A percentile compares a stretch with the other conserved stretches of the same genome.
Evolutionary conservation across 2,797 vertebrate genomes (phyloP).

Genomic region (Acipenser transmontanus): DNA sequence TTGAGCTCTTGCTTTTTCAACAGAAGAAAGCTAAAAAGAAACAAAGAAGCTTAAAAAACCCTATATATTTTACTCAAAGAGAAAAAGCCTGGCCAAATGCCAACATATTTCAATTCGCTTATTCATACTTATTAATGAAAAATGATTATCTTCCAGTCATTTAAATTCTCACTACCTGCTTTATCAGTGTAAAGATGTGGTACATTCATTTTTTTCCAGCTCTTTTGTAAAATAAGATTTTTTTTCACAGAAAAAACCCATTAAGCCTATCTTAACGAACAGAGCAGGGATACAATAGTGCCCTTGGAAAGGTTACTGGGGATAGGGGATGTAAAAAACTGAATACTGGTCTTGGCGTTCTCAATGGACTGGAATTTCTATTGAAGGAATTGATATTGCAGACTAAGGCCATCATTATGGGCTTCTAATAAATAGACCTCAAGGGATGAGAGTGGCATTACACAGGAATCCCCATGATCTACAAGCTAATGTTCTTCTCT

Average conservation of each 20-base stretch:
- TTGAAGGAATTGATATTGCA: conserved; percentile 22
- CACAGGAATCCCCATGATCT: conserved; percentile 42
- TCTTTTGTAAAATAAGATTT: conserved; percentile 27
- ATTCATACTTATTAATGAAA: conserved; percentile 29
- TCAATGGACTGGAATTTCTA: conserved; percentile 19
- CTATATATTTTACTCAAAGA: no score
- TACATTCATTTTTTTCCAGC: conserved; percentile 32
- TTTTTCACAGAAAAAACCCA: conserved; percentile 37
- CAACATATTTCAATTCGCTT: neutral
- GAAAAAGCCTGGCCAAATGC: no score
- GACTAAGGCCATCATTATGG: conserved; percentile 17
- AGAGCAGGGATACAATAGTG: conserved; percentile 50
- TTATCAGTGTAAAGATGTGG: conserved; percentile 29
- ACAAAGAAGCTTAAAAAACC: no score
- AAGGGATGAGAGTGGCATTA: conserved; percentile 30
- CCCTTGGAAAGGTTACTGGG: conserved; percentile 48
- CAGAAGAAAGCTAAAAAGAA: no score
- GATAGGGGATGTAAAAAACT: conserved; percentile 43
- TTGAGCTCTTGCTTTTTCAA: no score
- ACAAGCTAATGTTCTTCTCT: conserved; percentile 7
- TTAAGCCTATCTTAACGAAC: conserved; percentile 58
- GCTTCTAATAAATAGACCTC: conserved; percentile 39
- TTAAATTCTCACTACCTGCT: conserved; percentile 29
- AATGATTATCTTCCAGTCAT: conserved; percentile 21
- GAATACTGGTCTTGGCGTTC: conserved; percentile 15